phyloP scores from a whole-genome alignment of 2,113 vertebrate species.

The Stegostoma tigrinum region DNA sequence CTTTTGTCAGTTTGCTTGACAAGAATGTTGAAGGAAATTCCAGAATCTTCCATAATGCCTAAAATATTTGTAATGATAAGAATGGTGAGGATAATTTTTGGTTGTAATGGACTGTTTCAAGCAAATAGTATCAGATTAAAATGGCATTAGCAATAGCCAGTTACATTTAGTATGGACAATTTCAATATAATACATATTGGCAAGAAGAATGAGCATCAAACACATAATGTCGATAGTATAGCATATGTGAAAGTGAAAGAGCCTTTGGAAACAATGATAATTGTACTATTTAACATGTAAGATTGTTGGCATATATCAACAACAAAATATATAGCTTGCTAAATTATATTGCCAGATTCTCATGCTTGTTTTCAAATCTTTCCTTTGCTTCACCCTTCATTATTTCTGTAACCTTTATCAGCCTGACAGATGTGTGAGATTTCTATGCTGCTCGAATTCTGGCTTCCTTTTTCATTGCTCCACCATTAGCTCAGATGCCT shows the following conservation, averaged over 20 bases:
- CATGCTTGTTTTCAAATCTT: neutral
- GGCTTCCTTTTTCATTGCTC: neutral
- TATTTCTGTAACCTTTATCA: neutral
- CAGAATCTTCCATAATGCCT: neutral
- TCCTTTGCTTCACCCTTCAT: too few relatives aligned
- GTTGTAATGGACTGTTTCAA: neutral
- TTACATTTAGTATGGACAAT: neutral
- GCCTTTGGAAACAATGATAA: neutral
- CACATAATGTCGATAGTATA: neutral
- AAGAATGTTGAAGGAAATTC: neutral
- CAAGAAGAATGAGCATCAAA: neutral
- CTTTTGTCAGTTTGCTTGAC: neutral
- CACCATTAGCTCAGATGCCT: neutral
- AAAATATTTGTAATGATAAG: conserved; percentile 11
- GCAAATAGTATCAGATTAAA: neutral
- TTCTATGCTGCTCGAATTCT: too few relatives aligned
- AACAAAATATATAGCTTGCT: neutral
- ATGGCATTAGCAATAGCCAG: neutral
- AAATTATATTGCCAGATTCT: neutral
- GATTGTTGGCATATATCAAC: neutral
- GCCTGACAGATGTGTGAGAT: too few relatives aligned
- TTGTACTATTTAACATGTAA: neutral
- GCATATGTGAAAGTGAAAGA: neutral
- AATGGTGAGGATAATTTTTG: neutral
- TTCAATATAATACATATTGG: neutral